phyloP scores from a whole-genome alignment of 2,797 vertebrate genomes.

The Aotus griseimembra region DNA sequence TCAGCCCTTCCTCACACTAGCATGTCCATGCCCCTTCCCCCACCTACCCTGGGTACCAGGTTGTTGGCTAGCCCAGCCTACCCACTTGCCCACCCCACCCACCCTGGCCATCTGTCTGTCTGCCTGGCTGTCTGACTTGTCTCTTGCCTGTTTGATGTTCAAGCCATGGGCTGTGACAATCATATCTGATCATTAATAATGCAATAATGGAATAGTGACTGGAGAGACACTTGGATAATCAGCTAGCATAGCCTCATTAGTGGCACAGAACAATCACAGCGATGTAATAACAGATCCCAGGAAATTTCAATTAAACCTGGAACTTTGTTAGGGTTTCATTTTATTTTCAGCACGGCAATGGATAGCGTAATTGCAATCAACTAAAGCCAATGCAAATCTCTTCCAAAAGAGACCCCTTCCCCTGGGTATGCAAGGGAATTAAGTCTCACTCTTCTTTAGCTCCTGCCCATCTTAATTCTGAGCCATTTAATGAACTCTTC shows the following conservation, averaged over 20 bases:
- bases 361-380: constrained; percentile 85
- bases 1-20: neutral
- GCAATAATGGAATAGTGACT: constrained; percentile 86
- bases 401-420: constrained; percentile 76
- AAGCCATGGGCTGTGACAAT: constrained; percentile 83
- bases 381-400: constrained; percentile 76
- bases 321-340: constrained; percentile 86
- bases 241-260: constrained; percentile 88
- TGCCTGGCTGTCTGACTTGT: constrained; percentile 47
- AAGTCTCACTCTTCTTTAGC: constrained; percentile 25
- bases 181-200: constrained; percentile 88
- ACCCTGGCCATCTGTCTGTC: constrained; percentile 45
- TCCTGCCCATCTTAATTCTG: constrained; percentile 58
- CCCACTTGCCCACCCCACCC: neutral
- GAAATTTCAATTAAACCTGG: constrained; percentile 90
- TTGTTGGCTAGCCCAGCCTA: neutral
- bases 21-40: neutral
- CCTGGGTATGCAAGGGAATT: constrained; percentile 67
- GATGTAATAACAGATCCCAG: constrained; percentile 88
- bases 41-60: neutral
- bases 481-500: constrained; percentile 61
- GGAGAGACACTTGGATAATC: constrained; percentile 89
- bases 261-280: constrained; percentile 85
- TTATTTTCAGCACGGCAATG: constrained; percentile 79
- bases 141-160: constrained; percentile 66